phyloP scores from a whole-genome alignment of 2,797 vertebrate species.

The Pogonophryne albipinna region DNA sequence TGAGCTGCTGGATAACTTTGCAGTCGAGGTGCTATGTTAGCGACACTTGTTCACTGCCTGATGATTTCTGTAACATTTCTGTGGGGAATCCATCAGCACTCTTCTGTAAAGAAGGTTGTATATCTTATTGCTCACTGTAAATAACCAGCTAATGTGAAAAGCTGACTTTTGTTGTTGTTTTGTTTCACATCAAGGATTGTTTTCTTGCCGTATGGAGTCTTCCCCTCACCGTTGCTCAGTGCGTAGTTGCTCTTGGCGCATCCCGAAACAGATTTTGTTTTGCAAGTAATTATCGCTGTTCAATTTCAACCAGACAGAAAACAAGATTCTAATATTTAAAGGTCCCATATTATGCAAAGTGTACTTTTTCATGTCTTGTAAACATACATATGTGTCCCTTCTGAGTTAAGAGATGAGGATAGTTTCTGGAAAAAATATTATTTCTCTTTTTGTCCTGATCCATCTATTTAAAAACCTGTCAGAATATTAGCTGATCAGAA shows the following conservation, averaged over 20 bases:
- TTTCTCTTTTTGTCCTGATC: no score
- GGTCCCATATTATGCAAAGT: no score
- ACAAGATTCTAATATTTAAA: not conserved
- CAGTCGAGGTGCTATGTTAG: constrained; percentile 64
- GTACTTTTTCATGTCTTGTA: no score
- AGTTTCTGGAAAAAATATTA: no score
- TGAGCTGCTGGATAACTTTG: constrained; percentile 64
- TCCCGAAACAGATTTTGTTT: constrained; percentile 10
- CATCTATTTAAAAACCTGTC: no score
- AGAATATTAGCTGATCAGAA: no score
- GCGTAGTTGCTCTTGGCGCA: constrained; percentile 6
- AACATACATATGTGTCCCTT: no score
- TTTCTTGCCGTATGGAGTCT: constrained; percentile 23
- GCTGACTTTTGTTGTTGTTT: constrained; percentile 64
- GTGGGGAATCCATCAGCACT: constrained; percentile 70
- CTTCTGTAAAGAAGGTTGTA: constrained; percentile 56
- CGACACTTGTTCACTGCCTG: constrained; percentile 53
- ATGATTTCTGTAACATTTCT: constrained; percentile 68
- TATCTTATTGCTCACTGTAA: constrained; percentile 69
- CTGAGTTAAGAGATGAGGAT: no score
- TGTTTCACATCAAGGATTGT: constrained; percentile 48
- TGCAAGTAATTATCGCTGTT: constrained; percentile 17
- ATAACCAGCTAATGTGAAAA: constrained; percentile 67
- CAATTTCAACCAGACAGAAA: constrained; percentile 14
- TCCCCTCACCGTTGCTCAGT: constrained; percentile 22